Evolutionary conservation across 2,888 invertebrate genomes (phyloP).

Genomic region (Macrophya alboannulata): DNA sequence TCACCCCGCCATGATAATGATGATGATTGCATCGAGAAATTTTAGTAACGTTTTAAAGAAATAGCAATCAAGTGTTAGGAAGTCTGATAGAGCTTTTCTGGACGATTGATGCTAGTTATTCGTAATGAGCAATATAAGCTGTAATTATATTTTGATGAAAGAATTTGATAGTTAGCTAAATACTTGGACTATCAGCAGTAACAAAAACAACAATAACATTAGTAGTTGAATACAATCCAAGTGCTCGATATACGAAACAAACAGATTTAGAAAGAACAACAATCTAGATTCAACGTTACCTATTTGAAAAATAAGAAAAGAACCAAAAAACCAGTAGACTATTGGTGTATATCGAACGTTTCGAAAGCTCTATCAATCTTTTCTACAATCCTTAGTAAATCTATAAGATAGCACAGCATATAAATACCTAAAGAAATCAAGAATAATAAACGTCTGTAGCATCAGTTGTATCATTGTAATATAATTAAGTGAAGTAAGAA

Average conservation of each 20-base stretch:
- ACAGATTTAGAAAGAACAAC: neutral
- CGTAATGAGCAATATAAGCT: neutral
- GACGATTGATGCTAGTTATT: neutral
- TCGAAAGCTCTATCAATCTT: conserved; percentile 24
- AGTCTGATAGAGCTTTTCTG: conserved; percentile 23
- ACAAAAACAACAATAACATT: neutral
- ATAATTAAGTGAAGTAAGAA: conserved; percentile 10
- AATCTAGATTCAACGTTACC: neutral
- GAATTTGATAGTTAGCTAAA: neutral
- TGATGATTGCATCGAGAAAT: neutral
- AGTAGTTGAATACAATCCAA: conserved; percentile 6
- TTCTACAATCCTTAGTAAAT: conserved; percentile 6
- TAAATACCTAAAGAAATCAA: neutral
- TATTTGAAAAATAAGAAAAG: neutral
- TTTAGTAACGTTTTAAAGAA: conserved; percentile 8
- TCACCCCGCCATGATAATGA: conserved; percentile 5
- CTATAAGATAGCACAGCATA: conserved; percentile 14
- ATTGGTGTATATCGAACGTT: neutral
- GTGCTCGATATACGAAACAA: neutral
- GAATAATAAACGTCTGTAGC: neutral
- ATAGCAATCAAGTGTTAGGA: neutral
- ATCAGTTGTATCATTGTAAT: conserved; percentile 18
- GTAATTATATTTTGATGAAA: neutral
- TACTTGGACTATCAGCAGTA: conserved; percentile 13
- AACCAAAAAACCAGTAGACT: too few relatives aligned